phyloP scores from a whole-genome alignment of 2,113 vertebrate genomes.

The Nipponia nippon region DNA sequence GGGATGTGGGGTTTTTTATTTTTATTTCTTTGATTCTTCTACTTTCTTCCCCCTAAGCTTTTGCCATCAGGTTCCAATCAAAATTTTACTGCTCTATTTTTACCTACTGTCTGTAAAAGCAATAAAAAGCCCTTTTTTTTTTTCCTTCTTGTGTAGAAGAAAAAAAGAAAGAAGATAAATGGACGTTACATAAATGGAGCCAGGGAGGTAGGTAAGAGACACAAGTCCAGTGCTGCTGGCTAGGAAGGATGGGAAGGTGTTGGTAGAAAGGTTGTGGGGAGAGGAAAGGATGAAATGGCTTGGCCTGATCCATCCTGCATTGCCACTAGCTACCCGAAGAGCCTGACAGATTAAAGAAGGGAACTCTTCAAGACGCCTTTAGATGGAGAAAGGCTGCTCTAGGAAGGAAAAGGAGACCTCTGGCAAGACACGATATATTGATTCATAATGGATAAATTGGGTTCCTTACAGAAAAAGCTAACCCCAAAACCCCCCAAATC shows the following conservation, averaged over 20 bases:
- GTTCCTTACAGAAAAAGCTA: background rate
- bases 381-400: background rate
- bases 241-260: background rate
- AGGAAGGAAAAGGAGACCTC: background rate
- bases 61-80: constrained; percentile 53
- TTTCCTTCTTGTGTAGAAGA: background rate
- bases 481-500: background rate
- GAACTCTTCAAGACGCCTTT: background rate
- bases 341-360: background rate
- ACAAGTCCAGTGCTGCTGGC: background rate
- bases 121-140: constrained; percentile 17
- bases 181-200: constrained; percentile 41
- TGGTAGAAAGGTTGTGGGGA: background rate
- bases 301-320: background rate
- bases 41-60: constrained; percentile 33
- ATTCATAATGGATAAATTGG: background rate
- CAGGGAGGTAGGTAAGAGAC: background rate
- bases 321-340: background rate
- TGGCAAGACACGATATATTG: background rate
- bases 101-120: constrained; percentile 47
- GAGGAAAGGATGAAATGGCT: background rate
- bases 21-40: constrained; percentile 55
- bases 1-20: constrained; percentile 35
- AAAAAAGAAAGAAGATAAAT: background rate
- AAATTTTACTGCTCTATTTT: constrained; percentile 56